Evolutionary conservation across 2,888 invertebrate genomes (phyloP).

Genomic region (Eugnorisma glareosa): DNA sequence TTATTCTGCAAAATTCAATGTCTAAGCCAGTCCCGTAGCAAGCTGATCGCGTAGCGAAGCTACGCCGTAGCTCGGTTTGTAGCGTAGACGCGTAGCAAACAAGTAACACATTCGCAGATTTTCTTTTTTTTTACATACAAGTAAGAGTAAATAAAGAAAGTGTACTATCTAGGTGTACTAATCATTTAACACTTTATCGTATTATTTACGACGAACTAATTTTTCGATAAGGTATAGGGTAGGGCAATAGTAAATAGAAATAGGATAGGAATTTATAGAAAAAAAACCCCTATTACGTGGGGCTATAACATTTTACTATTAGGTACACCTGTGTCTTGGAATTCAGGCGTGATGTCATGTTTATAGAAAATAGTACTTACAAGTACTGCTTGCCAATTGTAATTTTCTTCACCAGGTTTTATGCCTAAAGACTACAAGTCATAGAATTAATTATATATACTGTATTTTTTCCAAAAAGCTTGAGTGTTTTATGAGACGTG

Average conservation of each 20-base stretch:
- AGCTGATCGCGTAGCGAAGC: neutral
- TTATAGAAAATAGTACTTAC: conserved; percentile 5
- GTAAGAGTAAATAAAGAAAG: too few relatives aligned
- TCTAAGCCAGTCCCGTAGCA: neutral
- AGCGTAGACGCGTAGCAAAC: neutral
- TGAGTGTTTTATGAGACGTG: neutral
- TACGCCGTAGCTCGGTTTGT: conserved; percentile 11
- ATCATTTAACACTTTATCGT: too few relatives aligned
- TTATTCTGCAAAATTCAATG: neutral
- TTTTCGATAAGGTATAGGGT: too few relatives aligned
- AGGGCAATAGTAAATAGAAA: too few relatives aligned
- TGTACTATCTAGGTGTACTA: too few relatives aligned
- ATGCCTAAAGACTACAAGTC: neutral
- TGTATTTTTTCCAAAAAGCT: neutral
- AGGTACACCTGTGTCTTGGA: too few relatives aligned
- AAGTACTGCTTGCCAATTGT: conserved; percentile 1
- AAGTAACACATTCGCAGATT: too few relatives aligned
- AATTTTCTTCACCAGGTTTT: conserved; percentile 12
- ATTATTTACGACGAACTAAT: neutral
- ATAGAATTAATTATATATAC: neutral
- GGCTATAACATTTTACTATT: too few relatives aligned
- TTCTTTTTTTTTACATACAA: too few relatives aligned
- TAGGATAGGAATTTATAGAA: too few relatives aligned
- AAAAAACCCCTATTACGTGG: too few relatives aligned
- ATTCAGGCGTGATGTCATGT: neutral